These are phyloP conservation scores for Aquatica leii DNA, from an alignment of 2,888 invertebrate genomes.

Conservation along the genomic window DNA sequence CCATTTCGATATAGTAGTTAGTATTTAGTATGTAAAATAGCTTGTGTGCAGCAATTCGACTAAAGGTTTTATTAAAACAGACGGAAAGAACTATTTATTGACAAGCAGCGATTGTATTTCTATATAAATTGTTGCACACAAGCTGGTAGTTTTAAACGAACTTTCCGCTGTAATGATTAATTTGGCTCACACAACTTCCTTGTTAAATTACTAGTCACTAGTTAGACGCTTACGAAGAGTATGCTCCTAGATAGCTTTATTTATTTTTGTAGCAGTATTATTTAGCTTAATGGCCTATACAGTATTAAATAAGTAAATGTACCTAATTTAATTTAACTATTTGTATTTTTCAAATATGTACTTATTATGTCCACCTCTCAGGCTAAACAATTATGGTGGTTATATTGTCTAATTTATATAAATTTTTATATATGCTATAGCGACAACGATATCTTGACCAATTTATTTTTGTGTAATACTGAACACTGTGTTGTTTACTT, in stretches of 20 bases:
- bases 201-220: slow-evolving; percentile 29
- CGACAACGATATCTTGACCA: slow-evolving; percentile 41
- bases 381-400: slow-evolving; percentile 34
- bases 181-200: background rate
- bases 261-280: slow-evolving; percentile 44
- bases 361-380: slow-evolving; percentile 40
- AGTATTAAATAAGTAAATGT: slow-evolving; percentile 44
- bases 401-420: slow-evolving; percentile 22
- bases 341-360: slow-evolving; percentile 43
- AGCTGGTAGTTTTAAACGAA: background rate
- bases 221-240: slow-evolving; percentile 19
- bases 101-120: background rate
- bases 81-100: background rate
- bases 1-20: slow-evolving; percentile 29
- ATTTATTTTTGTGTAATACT: slow-evolving; percentile 32
- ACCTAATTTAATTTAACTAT: slow-evolving; percentile 40
- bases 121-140: background rate
- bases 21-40: slow-evolving; percentile 14
- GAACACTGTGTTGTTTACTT: background rate
- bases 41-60: slow-evolving; percentile 7
- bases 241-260: slow-evolving; percentile 28
- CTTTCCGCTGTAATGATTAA: background rate
- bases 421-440: slow-evolving; percentile 35
- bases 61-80: background rate
- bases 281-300: slow-evolving; percentile 48